These are phyloP conservation scores for Megalopta genalis DNA, from an alignment of 1,140 invertebrate species.

Conservation along the genomic window DNA sequence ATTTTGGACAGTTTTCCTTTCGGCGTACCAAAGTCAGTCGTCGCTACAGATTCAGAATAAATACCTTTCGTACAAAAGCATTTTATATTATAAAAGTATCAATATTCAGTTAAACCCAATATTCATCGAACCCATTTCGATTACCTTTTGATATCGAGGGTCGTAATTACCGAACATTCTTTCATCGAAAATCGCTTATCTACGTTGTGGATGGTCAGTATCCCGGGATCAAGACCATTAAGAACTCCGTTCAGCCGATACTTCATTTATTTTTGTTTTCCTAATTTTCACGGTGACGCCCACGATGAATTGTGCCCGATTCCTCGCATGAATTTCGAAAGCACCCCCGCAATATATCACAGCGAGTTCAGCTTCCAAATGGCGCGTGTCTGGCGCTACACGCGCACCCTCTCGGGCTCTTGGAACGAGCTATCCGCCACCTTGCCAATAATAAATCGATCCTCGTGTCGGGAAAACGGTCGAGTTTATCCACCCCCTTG, in stretches of 20 bases:
- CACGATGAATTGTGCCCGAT: conserved; percentile 32
- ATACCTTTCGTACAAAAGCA: too few species aligned
- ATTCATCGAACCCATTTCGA: too few species aligned
- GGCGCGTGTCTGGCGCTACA: conserved; percentile 68
- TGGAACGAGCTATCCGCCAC: conserved; percentile 64
- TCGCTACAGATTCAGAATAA: too few species aligned
- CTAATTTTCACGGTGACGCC: conserved; percentile 12
- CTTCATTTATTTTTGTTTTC: conserved; percentile 32
- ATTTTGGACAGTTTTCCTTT: too few species aligned
- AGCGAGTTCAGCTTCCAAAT: conserved; percentile 64
- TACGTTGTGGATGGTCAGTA: too few species aligned
- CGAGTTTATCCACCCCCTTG: conserved; percentile 46
- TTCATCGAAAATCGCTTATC: too few species aligned
- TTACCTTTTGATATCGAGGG: too few species aligned
- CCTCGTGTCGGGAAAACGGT: conserved; percentile 57
- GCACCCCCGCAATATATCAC: conserved; percentile 59
- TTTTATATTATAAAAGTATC: too few species aligned
- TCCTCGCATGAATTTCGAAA: conserved; percentile 25
- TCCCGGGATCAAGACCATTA: not conserved
- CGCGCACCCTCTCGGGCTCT: conserved; percentile 56
- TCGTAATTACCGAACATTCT: too few species aligned
- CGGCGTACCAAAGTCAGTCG: too few species aligned
- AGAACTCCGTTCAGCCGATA: not conserved
- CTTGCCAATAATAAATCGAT: conserved; percentile 74
- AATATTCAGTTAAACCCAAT: too few species aligned